Evolutionary conservation across 1,140 invertebrate genomes (phyloP).

Genomic region (Eulimnadia texana): DNA sequence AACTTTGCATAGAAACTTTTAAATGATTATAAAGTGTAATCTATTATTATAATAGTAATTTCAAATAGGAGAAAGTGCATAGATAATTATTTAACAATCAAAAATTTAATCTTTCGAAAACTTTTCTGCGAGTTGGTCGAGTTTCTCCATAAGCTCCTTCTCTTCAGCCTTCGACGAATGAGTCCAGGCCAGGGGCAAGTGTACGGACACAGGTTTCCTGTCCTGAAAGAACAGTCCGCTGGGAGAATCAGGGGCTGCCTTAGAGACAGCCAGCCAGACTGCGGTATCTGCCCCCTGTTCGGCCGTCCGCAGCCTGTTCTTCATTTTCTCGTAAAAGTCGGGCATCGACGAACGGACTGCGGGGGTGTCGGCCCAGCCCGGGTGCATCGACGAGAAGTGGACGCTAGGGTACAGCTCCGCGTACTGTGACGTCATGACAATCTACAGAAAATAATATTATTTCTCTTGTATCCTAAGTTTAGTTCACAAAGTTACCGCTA

Average conservation of each 20-base stretch:
- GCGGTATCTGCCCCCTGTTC: constrained; percentile 37
- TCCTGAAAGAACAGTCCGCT: constrained; percentile 36
- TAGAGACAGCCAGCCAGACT: constrained; percentile 34
- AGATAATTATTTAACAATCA: no score
- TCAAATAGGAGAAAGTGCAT: no score
- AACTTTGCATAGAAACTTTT: no score
- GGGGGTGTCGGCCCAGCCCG: constrained; percentile 38
- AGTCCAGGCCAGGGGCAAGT: constrained; percentile 25
- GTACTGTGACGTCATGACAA: constrained; percentile 33
- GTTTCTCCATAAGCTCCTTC: constrained; percentile 7
- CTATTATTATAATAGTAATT: no score
- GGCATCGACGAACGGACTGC: constrained; percentile 34
- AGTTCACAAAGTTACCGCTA: no score
- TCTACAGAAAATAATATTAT: constrained; percentile 24
- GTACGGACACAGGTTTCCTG: constrained; percentile 21
- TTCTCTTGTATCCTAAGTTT: constrained; percentile 37
- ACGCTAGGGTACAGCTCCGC: constrained; percentile 31
- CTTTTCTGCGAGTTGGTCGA: constrained; percentile 5
- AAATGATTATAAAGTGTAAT: no score
- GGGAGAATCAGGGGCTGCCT: constrained; percentile 25
- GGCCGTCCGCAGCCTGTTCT: constrained; percentile 30
- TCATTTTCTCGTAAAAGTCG: constrained; percentile 34
- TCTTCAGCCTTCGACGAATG: constrained; percentile 18
- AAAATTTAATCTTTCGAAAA: no score
- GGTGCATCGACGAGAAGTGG: constrained; percentile 36